A percentile compares a stretch with the other conserved stretches of the same genome.
phyloP scores from a whole-genome alignment of 2,113 vertebrate species.

The Prunella fulvescens region DNA sequence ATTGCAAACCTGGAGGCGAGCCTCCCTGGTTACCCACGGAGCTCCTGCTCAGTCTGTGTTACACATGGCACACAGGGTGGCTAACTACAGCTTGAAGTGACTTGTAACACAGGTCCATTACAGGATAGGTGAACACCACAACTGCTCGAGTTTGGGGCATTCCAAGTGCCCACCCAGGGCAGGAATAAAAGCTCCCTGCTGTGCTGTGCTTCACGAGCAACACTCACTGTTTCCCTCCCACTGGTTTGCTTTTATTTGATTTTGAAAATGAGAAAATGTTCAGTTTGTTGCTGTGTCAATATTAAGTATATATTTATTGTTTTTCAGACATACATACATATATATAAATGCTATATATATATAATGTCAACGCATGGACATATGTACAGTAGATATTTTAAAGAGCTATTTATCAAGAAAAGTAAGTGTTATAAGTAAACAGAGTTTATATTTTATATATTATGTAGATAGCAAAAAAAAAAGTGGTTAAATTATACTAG shows the following conservation, averaged over 20 bases:
- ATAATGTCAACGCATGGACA: constrained; percentile 81
- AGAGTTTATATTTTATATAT: constrained; percentile 88
- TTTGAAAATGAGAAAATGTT: constrained; percentile 59
- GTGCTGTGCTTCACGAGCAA: neutral
- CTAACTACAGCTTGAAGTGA: neutral
- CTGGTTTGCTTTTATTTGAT: constrained; percentile 36
- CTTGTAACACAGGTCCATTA: neutral
- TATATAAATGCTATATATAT: constrained; percentile 72
- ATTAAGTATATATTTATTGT: constrained; percentile 82
- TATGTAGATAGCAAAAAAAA: constrained; percentile 74
- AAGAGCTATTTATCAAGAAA: constrained; percentile 84
- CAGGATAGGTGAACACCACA: neutral
- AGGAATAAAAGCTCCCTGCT: constrained; percentile 29
- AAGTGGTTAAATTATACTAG: constrained; percentile 76
- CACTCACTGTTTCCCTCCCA: constrained; percentile 33
- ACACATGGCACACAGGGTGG: neutral
- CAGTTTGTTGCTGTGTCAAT: constrained; percentile 71
- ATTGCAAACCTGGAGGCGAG: neutral
- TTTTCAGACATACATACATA: constrained; percentile 74
- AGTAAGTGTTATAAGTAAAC: constrained; percentile 83
- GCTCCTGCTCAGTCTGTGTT: neutral
- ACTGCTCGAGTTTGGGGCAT: neutral
- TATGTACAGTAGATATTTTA: constrained; percentile 83
- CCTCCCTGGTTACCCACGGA: neutral
- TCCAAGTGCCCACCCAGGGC: neutral